Evolutionary conservation across 2,113 vertebrate genomes (phyloP).

Genomic region (Lucifuga dentata): DNA sequence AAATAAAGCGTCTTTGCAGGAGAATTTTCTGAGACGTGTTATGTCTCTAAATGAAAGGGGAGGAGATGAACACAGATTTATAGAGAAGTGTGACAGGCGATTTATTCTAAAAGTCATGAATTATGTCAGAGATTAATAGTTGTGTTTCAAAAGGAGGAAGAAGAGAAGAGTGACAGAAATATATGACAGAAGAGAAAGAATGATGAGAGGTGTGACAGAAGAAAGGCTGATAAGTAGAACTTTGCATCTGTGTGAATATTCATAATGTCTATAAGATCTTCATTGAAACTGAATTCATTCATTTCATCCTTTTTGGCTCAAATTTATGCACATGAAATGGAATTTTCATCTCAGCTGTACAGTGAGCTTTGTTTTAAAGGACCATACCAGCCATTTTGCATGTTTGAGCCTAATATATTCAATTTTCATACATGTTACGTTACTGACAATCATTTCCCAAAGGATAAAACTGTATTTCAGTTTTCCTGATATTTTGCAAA

Average conservation of each 20-base stretch:
- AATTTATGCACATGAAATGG: constrained; percentile 10
- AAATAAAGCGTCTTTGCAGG: background rate
- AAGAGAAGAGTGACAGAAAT: constrained; percentile 6
- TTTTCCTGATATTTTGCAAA: no score
- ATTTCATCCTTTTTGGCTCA: background rate
- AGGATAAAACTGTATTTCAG: no score
- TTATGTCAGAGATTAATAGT: constrained; percentile 29
- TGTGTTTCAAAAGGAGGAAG: constrained; percentile 1
- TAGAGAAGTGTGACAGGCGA: constrained; percentile 7
- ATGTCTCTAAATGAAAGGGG: no score
- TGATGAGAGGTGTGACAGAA: constrained; percentile 24
- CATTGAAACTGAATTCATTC: background rate
- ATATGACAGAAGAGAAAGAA: background rate
- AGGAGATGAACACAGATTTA: background rate
- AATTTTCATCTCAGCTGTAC: constrained; percentile 18
- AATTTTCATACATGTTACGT: no score
- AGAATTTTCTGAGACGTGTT: background rate
- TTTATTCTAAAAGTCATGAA: constrained; percentile 25
- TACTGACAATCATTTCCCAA: no score
- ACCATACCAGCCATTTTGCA: no score
- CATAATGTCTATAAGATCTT: constrained; percentile 20
- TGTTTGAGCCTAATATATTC: no score
- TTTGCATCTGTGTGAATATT: constrained; percentile 30
- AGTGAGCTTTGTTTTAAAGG: no score
- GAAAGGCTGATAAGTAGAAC: constrained; percentile 26